A percentile compares a stretch with the other conserved stretches of the same genome.
These are phyloP conservation scores for Neomicropteryx cornuta DNA, from an alignment of 1,140 invertebrate genomes.

Conservation along the genomic window DNA sequence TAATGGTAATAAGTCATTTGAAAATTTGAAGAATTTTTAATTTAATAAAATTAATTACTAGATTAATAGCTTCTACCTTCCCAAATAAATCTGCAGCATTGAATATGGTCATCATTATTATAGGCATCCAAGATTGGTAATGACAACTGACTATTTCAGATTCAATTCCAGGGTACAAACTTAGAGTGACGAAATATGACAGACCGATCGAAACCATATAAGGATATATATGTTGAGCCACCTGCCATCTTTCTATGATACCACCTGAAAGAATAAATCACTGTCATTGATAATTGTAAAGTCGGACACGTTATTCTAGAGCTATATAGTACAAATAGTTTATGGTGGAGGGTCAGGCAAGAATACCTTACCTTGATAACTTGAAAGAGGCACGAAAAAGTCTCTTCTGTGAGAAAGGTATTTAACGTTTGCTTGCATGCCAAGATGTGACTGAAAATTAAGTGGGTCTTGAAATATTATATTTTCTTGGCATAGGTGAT, in stretches of 20 bases:
- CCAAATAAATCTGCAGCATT: conserved; percentile 78
- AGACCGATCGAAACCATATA: conserved; percentile 81
- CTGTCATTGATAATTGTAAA: conserved; percentile 4
- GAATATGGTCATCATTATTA: conserved; percentile 79
- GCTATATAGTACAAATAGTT: too few species aligned
- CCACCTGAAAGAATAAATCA: conserved; percentile 49
- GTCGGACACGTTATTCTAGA: too few species aligned
- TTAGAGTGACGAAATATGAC: conserved; percentile 80
- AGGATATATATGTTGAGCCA: conserved; percentile 71
- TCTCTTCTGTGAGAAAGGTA: too few species aligned
- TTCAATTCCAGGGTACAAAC: conserved; percentile 80
- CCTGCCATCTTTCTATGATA: conserved; percentile 55
- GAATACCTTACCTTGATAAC: too few species aligned
- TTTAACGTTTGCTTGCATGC: too few species aligned
- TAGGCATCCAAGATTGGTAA: conserved; percentile 81
- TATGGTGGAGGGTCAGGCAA: too few species aligned
- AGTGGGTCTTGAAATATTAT: too few species aligned
- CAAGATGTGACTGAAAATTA: too few species aligned
- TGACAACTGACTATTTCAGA: conserved; percentile 77
- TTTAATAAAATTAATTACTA: conserved; percentile 4
- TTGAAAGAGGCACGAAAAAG: too few species aligned
- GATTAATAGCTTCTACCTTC: conserved; percentile 44
- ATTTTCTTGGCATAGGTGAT: too few species aligned
- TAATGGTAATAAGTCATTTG: too few species aligned
- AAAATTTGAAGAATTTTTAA: background rate